Evolutionary conservation across 2,797 vertebrate species (phyloP), one percentile per base, ranked within the genome.

Genomic region (Austrolebias charrua): DNA sequence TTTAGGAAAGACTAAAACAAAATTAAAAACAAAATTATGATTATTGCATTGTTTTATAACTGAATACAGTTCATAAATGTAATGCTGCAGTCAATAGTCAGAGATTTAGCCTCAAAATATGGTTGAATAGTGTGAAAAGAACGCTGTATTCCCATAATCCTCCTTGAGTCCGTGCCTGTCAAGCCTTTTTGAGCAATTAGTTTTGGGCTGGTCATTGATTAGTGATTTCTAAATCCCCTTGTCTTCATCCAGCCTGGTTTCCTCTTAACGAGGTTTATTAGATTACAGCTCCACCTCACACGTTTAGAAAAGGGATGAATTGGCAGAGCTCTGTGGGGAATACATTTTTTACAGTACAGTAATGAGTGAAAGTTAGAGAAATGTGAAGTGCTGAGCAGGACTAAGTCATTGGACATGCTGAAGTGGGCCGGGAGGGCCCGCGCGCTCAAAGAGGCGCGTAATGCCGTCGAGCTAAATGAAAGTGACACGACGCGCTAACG

Each of bases 241-340:
- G 61, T 88, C 83, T 86, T 90, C 87, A 92, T 91, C 85, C 88
- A 82, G 75, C 75, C 82, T 75, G 85, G 82, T 86, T 91, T 86
- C 56, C 75, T 20, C 8, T 83, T 92, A 92, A 92, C 91, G 87
- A 91, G 82, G 77, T 86, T 91, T 91, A 92, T 92, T 90, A 89
- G 90, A 93, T 94, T 91, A 91, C 83, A 87, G 86, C 83, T 88
- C 69, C 79, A 87, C 89, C 89, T 81, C 79, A 86, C 90, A 90
- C 83, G 75, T 89, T 86, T 74, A 88, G 87, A 88, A 90, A 90
- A 89, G 85, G 87, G 85, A 89, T 81, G 86, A 91, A 91, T 87
- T 89, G 89, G 87, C 75, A 77, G 76, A 58, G 66, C 79, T 91
- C 89, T 76, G 69, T 46, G 3, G 87, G 85, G 89, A 91, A 89